phyloP scores from a whole-genome alignment of 1,140 invertebrate genomes.

The Chrysomallon squamiferum region DNA sequence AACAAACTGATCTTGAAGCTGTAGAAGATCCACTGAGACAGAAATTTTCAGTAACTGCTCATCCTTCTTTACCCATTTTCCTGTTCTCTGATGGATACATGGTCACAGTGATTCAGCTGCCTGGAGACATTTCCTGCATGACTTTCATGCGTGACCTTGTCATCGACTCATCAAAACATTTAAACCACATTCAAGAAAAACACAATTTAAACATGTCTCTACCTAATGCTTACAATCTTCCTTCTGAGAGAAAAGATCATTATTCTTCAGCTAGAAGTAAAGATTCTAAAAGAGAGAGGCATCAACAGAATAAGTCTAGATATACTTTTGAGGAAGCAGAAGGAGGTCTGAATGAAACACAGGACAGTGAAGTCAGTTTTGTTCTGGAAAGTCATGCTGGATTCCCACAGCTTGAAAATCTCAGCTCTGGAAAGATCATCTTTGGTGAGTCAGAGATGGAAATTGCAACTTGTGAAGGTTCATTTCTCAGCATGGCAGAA shows the following conservation, averaged over 20 bases:
- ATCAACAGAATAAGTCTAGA: slow-evolving; percentile 23
- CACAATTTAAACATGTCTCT: slow-evolving; percentile 43
- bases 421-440: slow-evolving; percentile 52
- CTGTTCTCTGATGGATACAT: slow-evolving; percentile 61
- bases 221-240: slow-evolving; percentile 43
- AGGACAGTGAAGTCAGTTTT: slow-evolving; percentile 47
- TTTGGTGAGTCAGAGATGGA: slow-evolving; percentile 52
- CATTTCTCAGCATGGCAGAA: slow-evolving; percentile 21
- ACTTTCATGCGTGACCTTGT: slow-evolving; percentile 51
- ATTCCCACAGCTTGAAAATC: slow-evolving; percentile 26
- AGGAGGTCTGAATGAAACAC: slow-evolving; percentile 38
- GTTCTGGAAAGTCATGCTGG: slow-evolving; percentile 20
- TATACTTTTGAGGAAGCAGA: slow-evolving; percentile 46
- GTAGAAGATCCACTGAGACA: slow-evolving; percentile 40
- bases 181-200: slow-evolving; percentile 31
- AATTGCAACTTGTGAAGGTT: slow-evolving; percentile 21
- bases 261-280: background rate
- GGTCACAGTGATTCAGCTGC: slow-evolving; percentile 53
- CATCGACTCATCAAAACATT: slow-evolving; percentile 42
- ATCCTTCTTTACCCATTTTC: slow-evolving; percentile 58
- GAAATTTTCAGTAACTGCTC: slow-evolving; percentile 55
- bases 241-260: background rate
- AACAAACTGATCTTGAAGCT: slow-evolving; percentile 13
- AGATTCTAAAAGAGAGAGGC: background rate
- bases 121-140: slow-evolving; percentile 39